A percentile compares a stretch with the other conserved stretches of the same genome.
Conservation (phyloP, 2,113 vertebrate species). For the Desmodus rotundus region DNA sequence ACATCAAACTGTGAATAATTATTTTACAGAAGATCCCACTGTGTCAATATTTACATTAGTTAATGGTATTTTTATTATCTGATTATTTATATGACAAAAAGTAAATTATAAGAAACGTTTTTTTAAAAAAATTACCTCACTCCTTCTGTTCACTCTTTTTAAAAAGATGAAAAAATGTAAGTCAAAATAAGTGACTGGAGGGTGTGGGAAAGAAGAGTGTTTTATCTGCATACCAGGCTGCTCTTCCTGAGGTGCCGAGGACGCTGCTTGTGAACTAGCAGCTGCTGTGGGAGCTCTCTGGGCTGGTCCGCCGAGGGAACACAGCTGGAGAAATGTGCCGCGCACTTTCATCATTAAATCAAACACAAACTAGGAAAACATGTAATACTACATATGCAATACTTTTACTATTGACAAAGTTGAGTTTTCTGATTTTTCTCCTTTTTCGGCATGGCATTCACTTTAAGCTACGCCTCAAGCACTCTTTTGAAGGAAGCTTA, state of each 20-base stretch:
- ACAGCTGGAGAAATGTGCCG: slow-evolving; percentile 77
- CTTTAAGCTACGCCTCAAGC: not conserved
- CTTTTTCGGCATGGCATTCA: not conserved
- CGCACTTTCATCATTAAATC: slow-evolving; percentile 75
- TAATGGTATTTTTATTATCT: not conserved
- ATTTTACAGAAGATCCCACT: not conserved
- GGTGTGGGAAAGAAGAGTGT: slow-evolving; percentile 52
- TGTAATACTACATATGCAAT: slow-evolving; percentile 53
- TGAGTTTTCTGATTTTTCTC: not conserved
- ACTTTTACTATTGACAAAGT: not conserved
- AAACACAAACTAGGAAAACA: slow-evolving; percentile 68
- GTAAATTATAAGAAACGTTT: slow-evolving; percentile 18
- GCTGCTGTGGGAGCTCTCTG: slow-evolving; percentile 75
- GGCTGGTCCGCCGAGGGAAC: slow-evolving; percentile 60
- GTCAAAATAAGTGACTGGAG: slow-evolving; percentile 57
- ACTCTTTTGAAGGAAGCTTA: not conserved
- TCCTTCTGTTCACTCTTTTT: not conserved
- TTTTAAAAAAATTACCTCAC: slow-evolving; percentile 52
- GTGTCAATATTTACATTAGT: slow-evolving; percentile 36
- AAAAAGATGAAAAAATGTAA: slow-evolving; percentile 57
- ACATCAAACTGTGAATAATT: not conserved
- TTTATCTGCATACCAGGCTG: slow-evolving; percentile 80
- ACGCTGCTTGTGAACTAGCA: slow-evolving; percentile 75
- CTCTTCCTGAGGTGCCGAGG: slow-evolving; percentile 77
- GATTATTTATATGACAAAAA: slow-evolving; percentile 3